Evolutionary conservation across 37 sponge, comb jelly and placozoan species (phyloP).

Genomic region (Bolinopsis microptera): DNA sequence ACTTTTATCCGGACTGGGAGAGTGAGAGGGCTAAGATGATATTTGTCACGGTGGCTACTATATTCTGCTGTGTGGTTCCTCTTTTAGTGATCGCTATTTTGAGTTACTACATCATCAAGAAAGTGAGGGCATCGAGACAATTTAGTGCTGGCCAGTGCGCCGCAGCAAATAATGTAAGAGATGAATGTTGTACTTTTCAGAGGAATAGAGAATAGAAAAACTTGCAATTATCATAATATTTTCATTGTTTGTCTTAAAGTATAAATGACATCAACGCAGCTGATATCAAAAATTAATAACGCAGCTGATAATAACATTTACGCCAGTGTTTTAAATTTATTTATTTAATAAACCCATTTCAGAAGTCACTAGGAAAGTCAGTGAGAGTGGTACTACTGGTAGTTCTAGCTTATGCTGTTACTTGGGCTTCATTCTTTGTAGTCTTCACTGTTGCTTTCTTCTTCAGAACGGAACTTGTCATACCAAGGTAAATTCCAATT

Average conservation of each 20-base stretch:
- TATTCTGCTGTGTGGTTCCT: slow-evolving; percentile 58
- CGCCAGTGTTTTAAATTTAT: no score
- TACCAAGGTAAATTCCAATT: slow-evolving; percentile 63
- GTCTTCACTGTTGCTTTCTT: slow-evolving; percentile 13
- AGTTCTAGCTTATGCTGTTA: slow-evolving; percentile 26
- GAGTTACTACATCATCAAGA: slow-evolving; percentile 3
- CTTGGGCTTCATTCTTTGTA: slow-evolving; percentile 42
- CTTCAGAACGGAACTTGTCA: slow-evolving; percentile 7
- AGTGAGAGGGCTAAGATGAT: neutral
- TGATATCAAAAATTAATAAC: no score
- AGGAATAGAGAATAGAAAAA: no score
- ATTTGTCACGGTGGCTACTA: neutral
- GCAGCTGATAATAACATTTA: no score
- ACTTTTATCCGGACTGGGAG: slow-evolving; percentile 54
- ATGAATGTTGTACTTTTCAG: no score
- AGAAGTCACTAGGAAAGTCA: neutral
- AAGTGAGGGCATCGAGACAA: no score
- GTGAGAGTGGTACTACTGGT: slow-evolving; percentile 44
- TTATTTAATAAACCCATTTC: no score
- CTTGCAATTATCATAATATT: no score
- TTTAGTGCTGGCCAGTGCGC: no score
- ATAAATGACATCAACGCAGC: no score
- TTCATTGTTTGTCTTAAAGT: no score
- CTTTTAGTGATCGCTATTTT: neutral
- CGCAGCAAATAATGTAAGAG: no score